A percentile compares a stretch with the other conserved stretches of the same genome.
Conservation (phyloP, 2,113 vertebrate genomes). For the Stegastes partitus region DNA sequence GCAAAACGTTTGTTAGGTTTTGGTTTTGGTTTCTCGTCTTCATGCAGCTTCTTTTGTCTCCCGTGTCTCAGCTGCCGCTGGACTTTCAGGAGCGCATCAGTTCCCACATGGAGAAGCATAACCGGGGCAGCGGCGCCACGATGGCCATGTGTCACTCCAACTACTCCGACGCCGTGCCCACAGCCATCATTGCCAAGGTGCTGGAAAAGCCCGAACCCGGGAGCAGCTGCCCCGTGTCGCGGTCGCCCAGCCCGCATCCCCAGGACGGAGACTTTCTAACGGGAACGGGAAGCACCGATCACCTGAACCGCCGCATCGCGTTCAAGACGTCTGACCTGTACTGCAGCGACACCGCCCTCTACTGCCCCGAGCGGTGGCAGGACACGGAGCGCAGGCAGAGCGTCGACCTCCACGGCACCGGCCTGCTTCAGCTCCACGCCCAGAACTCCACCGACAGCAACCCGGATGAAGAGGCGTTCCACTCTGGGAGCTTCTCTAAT, state of each 20-base stretch:
- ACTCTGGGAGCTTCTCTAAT: slow-evolving; percentile 86
- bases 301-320: slow-evolving; percentile 82
- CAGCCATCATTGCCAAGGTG: slow-evolving; percentile 90
- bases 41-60: slow-evolving; percentile 19
- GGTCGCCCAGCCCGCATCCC: slow-evolving; percentile 85
- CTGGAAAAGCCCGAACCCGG: slow-evolving; percentile 92
- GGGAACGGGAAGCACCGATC: slow-evolving; percentile 85
- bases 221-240: slow-evolving; percentile 86
- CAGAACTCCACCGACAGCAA: slow-evolving; percentile 93
- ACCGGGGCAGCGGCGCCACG: slow-evolving; percentile 85
- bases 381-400: slow-evolving; percentile 88
- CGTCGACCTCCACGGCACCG: slow-evolving; percentile 87
- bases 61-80: slow-evolving; percentile 86
- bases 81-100: slow-evolving; percentile 94
- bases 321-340: slow-evolving; percentile 92
- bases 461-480: slow-evolving; percentile 88
- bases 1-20: background rate
- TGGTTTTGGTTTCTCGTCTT: slow-evolving; percentile 8
- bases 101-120: slow-evolving; percentile 90
- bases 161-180: slow-evolving; percentile 90
- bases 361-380: slow-evolving; percentile 91
- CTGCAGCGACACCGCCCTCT: slow-evolving; percentile 94
- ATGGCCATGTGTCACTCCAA: slow-evolving; percentile 87
- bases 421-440: slow-evolving; percentile 84
- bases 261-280: slow-evolving; percentile 74